These are phyloP conservation scores for Sycophila sp. DNA, from an alignment of 1,140 invertebrate genomes.

Conservation along the genomic window DNA sequence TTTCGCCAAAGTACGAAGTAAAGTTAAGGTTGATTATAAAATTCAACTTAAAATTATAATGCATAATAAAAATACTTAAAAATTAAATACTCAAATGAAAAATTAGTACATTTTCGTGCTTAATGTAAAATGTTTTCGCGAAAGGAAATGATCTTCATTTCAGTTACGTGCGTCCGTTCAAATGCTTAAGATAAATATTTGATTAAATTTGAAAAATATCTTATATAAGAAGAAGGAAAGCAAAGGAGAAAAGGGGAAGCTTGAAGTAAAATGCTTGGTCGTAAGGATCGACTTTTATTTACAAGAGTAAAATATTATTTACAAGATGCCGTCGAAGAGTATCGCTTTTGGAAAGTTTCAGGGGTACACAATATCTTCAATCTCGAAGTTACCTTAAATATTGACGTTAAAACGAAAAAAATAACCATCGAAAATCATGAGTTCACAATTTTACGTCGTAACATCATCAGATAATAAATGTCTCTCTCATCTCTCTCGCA, in stretches of 20 bases:
- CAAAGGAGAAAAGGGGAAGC: neutral
- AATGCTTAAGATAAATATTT: too few relatives aligned
- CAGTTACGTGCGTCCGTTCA: too few relatives aligned
- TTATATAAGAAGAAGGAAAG: neutral
- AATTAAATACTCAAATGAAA: too few relatives aligned
- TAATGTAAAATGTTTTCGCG: too few relatives aligned
- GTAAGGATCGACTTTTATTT: slow-evolving; percentile 49
- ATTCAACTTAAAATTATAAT: too few relatives aligned
- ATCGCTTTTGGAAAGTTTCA: slow-evolving; percentile 32
- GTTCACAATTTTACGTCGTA: neutral
- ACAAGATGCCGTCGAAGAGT: slow-evolving; percentile 50
- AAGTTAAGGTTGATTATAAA: too few relatives aligned
- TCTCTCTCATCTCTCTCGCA: neutral
- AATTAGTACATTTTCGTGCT: too few relatives aligned
- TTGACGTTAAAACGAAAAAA: slow-evolving; percentile 16
- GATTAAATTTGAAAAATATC: too few relatives aligned
- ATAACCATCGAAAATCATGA: slow-evolving; percentile 19
- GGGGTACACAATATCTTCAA: slow-evolving; percentile 33
- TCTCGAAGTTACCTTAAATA: slow-evolving; percentile 25
- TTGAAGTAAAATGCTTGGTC: neutral
- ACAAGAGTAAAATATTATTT: slow-evolving; percentile 58
- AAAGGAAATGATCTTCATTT: too few relatives aligned
- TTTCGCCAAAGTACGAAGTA: too few relatives aligned
- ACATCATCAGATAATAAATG: neutral
- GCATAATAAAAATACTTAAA: too few relatives aligned